phyloP scores from a whole-genome alignment of 2,797 vertebrate genomes.

The Crocidura indochinensis region DNA sequence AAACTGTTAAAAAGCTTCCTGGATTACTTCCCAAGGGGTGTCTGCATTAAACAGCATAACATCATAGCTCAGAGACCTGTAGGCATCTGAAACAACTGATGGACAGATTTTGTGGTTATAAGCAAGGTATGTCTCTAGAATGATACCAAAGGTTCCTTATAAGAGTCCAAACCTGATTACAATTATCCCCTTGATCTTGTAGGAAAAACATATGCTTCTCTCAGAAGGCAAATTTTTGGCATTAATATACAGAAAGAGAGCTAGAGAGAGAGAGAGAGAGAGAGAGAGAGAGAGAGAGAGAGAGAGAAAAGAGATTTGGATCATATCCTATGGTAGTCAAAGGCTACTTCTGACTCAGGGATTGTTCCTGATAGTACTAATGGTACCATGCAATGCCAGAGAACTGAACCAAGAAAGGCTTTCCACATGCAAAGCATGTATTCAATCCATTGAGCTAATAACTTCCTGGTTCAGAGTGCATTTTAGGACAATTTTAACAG shows the following conservation, averaged over 20 bases:
- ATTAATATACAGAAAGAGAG: too few species aligned
- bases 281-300: too few species aligned
- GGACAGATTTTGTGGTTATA: not conserved
- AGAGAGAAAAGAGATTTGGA: too few species aligned
- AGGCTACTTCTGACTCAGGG: too few species aligned
- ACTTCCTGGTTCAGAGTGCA: not conserved
- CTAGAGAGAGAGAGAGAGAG: too few species aligned
- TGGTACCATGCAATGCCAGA: too few species aligned
- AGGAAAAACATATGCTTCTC: constrained; percentile 46
- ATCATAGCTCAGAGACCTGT: constrained; percentile 45
- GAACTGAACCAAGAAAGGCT: too few species aligned
- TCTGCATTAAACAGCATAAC: constrained; percentile 43
- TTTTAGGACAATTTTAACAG: constrained; percentile 36
- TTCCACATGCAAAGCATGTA: too few species aligned
- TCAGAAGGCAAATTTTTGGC: not conserved
- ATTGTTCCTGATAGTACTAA: too few species aligned
- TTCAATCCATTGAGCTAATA: too few species aligned
- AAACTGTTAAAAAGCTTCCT: constrained; percentile 63
- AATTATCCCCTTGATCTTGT: not conserved
- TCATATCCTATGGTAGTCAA: too few species aligned
- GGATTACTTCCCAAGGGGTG: constrained; percentile 55
- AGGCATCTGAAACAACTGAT: constrained; percentile 23
- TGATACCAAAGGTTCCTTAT: not conserved
- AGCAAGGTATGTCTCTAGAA: not conserved
- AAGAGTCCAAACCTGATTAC: constrained; percentile 38